Base-by-base conservation (phyloP, 2,888 invertebrate genomes). In the Chrysina gloriosa region DNA sequence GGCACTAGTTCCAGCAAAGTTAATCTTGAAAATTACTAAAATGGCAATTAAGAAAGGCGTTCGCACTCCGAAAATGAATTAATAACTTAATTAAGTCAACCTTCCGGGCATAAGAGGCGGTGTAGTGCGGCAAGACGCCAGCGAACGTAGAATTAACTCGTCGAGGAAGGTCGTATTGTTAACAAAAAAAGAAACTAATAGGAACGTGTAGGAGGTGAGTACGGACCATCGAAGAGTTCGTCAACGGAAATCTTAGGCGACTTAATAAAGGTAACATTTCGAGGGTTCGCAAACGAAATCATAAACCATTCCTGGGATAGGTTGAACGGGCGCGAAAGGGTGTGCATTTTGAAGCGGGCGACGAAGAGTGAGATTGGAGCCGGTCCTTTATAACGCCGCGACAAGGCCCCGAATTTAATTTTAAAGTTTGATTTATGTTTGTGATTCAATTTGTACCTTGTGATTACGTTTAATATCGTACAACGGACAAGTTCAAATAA, bases 401-500 rank as follows among this genome's bases (percentile, higher is more conserved):
- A 58, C 58, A 58, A 42, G 58, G 27, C 25, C 58, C 39, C 58
- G 58, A 69, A 73, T 73, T 73, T 73, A 70, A 73, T 70, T 73
- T 70, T 68, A 69, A 72, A 72, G 65, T 73, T 71, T 72, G 73
- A 72, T 73, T 72, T 71, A 69, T 69, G 71, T 69, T 71, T 68
- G 69, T 65, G 67, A 73, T 71, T 73, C 70, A 71, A 72, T 73
- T 72, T 73, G 72, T 71, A 70, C 69, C 68, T 69, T 50, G 69
- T 67, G 67, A 72, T 71, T 71, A 70, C 67, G 64, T 72, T 69
- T 67, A 70, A 68, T 71, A 67, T 50, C 68, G 64, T 14, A 34
- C 52, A 42, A 42, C 63, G 64, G 68, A 66, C 65, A 63, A 67
- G 47, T 65, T 52, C 50, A 68, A 70, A 70, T 65, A 65, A 68